phyloP scores from a whole-genome alignment of 2,888 invertebrate genomes.

The Hetaerina titia region DNA sequence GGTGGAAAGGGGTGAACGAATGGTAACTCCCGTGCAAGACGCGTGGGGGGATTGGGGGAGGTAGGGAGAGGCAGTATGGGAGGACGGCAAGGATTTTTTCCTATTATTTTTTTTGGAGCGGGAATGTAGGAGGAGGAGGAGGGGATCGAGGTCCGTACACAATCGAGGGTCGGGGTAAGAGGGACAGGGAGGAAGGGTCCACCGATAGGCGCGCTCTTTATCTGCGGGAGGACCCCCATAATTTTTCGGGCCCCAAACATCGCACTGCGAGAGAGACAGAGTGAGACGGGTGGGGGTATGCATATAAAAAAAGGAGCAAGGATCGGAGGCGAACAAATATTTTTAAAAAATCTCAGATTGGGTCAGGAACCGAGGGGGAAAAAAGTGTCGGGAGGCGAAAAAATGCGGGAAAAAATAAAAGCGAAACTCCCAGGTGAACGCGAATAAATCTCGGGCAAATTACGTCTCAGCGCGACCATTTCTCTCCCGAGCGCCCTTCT shows the following conservation, averaged over 20 bases:
- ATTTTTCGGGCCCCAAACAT: conserved; percentile 65
- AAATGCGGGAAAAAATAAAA: conserved; percentile 43
- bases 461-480: conserved; percentile 59
- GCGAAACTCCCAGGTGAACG: conserved; percentile 62
- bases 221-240: conserved; percentile 60
- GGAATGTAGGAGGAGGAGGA: neutral
- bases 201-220: conserved; percentile 63
- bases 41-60: neutral
- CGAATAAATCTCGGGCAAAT: conserved; percentile 64
- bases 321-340: conserved; percentile 51
- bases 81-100: conserved; percentile 11
- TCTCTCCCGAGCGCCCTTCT: conserved; percentile 42
- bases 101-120: neutral
- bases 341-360: conserved; percentile 58
- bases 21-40: conserved; percentile 38
- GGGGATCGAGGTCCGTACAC: neutral
- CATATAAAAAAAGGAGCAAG: conserved; percentile 54
- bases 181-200: conserved; percentile 44
- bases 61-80: neutral
- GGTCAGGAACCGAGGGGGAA: conserved; percentile 54
- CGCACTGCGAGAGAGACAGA: conserved; percentile 44
- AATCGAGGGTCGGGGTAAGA: conserved; percentile 27
- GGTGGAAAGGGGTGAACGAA: conserved; percentile 4
- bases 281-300: conserved; percentile 24
- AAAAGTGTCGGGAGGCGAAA: conserved; percentile 54